Base-by-base conservation (phyloP, 2,888 invertebrate species). In the Tethea ocularis region DNA sequence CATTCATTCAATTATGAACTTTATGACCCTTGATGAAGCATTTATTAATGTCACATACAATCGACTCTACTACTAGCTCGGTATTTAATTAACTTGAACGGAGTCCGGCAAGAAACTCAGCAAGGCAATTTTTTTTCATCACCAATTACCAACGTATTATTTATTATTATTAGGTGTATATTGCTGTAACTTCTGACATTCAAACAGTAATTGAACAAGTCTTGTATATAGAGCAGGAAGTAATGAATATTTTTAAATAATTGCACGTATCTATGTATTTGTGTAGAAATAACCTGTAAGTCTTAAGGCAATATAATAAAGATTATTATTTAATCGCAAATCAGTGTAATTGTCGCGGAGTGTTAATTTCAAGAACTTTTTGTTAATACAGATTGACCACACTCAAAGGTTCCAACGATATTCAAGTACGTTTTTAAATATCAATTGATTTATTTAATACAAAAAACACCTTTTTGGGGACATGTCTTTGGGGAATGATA, bases 161-260 rank as follows among this genome's bases (percentile, higher is more conserved):
- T n/a, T n/a, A n/a, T n/a, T n/a, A 26, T 24, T 4, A 24, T 4
- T 24, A 4, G 26, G 10, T 33, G 23, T 24, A 36, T 52, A 56
- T 55, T 58, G 57, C 62, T 57, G 64, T 59, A 55, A 58, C 22
- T 62, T 61, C 63, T 67, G 67, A 72, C 66, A 74, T 72, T 74
- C 63, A 52, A 46, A 56, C 53, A 51, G 62, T 64, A 68, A 70
- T 67, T 68, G 60, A 63, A 65, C 68, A 68, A 72, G 70, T 59
- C 61, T 58, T 67, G 64, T 67, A 72, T 66, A 68, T 69, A 63
- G 71, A 75, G 67, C 74, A 75, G 74, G 74, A 74, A 74, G 67
- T 69, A 58, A 64, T 67, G 20, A 20, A 20, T 46, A 46, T 20
- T 46, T 20, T 10, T 20, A 46, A 68, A 67, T 67, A 1, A 51